Evolutionary conservation across 2,888 invertebrate genomes (phyloP).

Genomic region (Xanthia togata): DNA sequence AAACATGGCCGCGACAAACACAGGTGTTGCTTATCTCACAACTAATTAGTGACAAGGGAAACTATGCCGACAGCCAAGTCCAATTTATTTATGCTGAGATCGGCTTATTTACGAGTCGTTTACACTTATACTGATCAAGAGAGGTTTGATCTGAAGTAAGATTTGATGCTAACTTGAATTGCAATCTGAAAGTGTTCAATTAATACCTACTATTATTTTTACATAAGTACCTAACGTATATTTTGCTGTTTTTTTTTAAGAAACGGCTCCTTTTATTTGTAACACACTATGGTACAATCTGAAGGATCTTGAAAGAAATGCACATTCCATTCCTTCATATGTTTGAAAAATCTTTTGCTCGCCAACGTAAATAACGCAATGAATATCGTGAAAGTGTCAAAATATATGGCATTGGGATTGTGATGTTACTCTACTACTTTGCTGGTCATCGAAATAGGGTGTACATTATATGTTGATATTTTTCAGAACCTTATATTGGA

Average conservation of each 20-base stretch:
- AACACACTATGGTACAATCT: no score
- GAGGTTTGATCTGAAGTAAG: slow-evolving; percentile 40
- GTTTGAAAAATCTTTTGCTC: background rate
- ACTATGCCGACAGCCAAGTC: slow-evolving; percentile 62
- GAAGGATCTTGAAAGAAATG: background rate
- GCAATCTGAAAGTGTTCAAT: slow-evolving; percentile 15
- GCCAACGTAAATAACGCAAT: background rate
- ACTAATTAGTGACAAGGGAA: slow-evolving; percentile 72
- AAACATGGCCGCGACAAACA: slow-evolving; percentile 70
- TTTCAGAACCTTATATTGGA: background rate
- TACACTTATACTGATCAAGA: slow-evolving; percentile 49
- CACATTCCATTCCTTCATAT: background rate
- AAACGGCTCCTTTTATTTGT: no score
- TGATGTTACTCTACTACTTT: no score
- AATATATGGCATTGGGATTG: background rate
- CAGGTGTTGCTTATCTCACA: slow-evolving; percentile 76
- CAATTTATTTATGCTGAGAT: slow-evolving; percentile 68
- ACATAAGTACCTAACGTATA: background rate
- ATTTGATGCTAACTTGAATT: slow-evolving; percentile 27
- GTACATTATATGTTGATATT: background rate
- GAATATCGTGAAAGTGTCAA: no score
- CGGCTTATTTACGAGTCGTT: slow-evolving; percentile 64
- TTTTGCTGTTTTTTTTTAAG: background rate
- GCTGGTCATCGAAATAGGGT: background rate
- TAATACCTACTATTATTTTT: background rate